phyloP scores from a whole-genome alignment of 2,113 vertebrate genomes.

The Capricornis sumatraensis region DNA sequence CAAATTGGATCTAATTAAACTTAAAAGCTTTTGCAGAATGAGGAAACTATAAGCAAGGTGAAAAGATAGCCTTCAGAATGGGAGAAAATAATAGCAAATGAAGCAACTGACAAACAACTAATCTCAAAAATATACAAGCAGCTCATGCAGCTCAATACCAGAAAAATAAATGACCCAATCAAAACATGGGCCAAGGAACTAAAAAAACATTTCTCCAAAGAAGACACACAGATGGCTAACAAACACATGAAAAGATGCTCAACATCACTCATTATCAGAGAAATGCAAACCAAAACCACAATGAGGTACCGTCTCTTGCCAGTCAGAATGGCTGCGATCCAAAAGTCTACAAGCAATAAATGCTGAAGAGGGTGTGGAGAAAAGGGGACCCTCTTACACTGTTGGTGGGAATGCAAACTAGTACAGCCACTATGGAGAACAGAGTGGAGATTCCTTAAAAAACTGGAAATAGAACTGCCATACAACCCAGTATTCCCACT shows the following conservation, averaged over 20 bases:
- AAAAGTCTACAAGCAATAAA: background rate
- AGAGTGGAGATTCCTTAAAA: background rate
- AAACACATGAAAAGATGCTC: background rate
- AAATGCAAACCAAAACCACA: background rate
- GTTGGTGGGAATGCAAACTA: background rate
- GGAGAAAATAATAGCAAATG: background rate
- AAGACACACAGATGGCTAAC: background rate
- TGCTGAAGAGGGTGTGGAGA: background rate
- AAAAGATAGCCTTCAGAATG: background rate
- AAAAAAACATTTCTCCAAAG: background rate
- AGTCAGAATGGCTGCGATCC: background rate
- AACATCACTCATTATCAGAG: background rate
- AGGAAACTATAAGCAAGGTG: background rate
- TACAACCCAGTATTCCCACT: accelerated
- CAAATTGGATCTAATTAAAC: background rate
- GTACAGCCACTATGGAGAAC: background rate
- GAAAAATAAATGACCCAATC: background rate
- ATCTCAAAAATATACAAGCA: background rate
- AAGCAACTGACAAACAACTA: background rate
- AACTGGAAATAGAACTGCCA: background rate
- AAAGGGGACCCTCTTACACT: background rate
- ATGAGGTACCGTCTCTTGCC: background rate
- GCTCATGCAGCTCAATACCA: background rate
- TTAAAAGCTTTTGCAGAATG: background rate
- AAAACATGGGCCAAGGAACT: background rate